Conservation (phyloP, 1,140 invertebrate species). For the Drosophila nannoptera region DNA sequence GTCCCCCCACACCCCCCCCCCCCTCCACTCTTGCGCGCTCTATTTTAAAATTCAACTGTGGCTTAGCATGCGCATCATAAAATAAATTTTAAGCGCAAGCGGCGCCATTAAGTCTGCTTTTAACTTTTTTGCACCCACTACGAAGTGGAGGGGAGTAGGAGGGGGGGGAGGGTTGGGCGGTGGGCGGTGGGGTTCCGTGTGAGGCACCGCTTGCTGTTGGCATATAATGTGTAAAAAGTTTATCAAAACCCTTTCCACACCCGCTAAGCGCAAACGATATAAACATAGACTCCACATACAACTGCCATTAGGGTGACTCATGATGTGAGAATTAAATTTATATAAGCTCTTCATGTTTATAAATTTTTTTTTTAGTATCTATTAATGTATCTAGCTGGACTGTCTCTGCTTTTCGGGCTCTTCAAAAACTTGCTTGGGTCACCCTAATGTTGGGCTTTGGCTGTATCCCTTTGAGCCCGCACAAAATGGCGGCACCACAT, state of each 20-base stretch:
- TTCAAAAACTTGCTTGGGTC: neutral
- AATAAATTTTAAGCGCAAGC: slow-evolving; percentile 77
- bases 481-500: slow-evolving; percentile 76
- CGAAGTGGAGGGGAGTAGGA: slow-evolving; percentile 39
- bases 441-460: slow-evolving; percentile 18
- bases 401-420: too few relatives aligned
- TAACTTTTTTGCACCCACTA: slow-evolving; percentile 77
- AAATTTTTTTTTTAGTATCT: neutral
- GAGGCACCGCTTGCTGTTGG: slow-evolving; percentile 34
- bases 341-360: neutral
- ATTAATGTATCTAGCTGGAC: neutral
- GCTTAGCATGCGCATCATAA: slow-evolving; percentile 77
- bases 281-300: slow-evolving; percentile 43
- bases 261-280: slow-evolving; percentile 55
- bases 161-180: neutral
- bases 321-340: neutral
- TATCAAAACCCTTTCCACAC: slow-evolving; percentile 74
- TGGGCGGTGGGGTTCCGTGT: neutral
- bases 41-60: slow-evolving; percentile 78
- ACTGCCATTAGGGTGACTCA: slow-evolving; percentile 38
- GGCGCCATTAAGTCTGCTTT: slow-evolving; percentile 76
- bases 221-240: slow-evolving; percentile 76
- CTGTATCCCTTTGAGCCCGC: slow-evolving; percentile 36
- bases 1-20: neutral
- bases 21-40: slow-evolving; percentile 18